These are phyloP conservation scores for Leptopilina boulardi DNA, from an alignment of 1,140 invertebrate species.

Conservation along the genomic window DNA sequence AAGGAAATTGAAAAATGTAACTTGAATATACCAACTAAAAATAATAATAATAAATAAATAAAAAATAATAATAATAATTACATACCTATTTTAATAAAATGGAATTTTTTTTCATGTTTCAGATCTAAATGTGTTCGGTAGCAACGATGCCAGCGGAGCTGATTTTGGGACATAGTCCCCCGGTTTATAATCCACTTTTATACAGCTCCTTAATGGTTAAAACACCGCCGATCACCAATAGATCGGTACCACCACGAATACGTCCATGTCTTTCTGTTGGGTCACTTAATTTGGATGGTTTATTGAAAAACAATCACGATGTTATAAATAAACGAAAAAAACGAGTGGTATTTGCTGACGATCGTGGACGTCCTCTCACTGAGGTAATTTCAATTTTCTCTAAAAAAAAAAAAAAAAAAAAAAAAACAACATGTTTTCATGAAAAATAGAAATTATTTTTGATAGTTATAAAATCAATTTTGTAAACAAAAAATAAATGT, in stretches of 20 bases:
- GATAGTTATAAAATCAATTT: too few relatives aligned
- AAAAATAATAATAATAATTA: background rate
- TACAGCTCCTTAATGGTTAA: constrained; percentile 70
- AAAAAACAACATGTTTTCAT: too few relatives aligned
- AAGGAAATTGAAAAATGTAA: too few relatives aligned
- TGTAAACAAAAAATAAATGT: too few relatives aligned
- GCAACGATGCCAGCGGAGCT: constrained; percentile 71
- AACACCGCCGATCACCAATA: constrained; percentile 64
- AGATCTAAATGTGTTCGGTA: constrained; percentile 75
- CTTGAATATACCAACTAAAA: too few relatives aligned
- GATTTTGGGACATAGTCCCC: constrained; percentile 71
- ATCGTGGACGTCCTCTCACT: constrained; percentile 89
- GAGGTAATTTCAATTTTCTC: constrained; percentile 75
- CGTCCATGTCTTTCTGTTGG: constrained; percentile 63
- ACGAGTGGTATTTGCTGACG: constrained; percentile 95
- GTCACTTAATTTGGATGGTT: constrained; percentile 61
- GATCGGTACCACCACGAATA: constrained; percentile 68
- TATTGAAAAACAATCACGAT: constrained; percentile 59
- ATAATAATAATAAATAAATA: too few relatives aligned
- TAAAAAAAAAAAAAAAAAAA: too few relatives aligned
- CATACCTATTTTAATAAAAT: background rate
- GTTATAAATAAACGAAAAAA: constrained; percentile 80
- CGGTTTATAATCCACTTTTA: constrained; percentile 65
- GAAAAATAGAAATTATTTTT: too few relatives aligned
- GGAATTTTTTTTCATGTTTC: constrained; percentile 42